Evolutionary conservation across 2,113 vertebrate species (phyloP).

Genomic region (Erythrocebus patas): DNA sequence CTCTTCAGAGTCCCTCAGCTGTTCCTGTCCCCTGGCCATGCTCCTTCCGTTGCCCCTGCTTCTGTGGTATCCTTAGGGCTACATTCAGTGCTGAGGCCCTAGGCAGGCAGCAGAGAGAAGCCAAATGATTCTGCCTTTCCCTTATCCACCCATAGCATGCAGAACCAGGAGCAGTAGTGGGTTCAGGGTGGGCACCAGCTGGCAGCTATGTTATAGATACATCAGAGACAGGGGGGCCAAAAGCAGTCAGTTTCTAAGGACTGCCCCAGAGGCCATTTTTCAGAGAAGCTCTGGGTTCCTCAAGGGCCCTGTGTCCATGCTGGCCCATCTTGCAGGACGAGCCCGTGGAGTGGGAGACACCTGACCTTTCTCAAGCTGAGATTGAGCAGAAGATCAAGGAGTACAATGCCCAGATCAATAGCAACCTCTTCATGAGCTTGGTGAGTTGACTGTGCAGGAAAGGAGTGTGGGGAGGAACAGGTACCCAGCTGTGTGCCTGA

Average conservation of each 20-base stretch:
- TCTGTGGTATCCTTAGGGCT: neutral
- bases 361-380: slow-evolving; percentile 87
- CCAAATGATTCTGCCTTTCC: neutral
- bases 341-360: slow-evolving; percentile 86
- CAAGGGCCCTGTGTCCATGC: neutral
- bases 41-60: neutral
- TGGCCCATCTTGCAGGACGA: slow-evolving; percentile 88
- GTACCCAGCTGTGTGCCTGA: neutral
- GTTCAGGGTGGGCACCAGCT: neutral
- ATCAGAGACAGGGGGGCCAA: neutral
- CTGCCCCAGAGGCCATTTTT: neutral
- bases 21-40: neutral
- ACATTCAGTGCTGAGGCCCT: neutral
- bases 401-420: slow-evolving; percentile 96
- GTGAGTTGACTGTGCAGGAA: slow-evolving; percentile 75
- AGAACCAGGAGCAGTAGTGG: neutral
- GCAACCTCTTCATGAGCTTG: slow-evolving; percentile 95
- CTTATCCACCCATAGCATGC: neutral
- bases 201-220: neutral
- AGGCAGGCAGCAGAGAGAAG: neutral
- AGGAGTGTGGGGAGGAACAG: neutral
- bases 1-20: neutral
- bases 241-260: neutral
- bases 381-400: slow-evolving; percentile 93
- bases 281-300: neutral